Evolutionary conservation across 37 sponge, comb jelly and placozoan species (phyloP).

Genomic region (Haliclona indistincta): DNA sequence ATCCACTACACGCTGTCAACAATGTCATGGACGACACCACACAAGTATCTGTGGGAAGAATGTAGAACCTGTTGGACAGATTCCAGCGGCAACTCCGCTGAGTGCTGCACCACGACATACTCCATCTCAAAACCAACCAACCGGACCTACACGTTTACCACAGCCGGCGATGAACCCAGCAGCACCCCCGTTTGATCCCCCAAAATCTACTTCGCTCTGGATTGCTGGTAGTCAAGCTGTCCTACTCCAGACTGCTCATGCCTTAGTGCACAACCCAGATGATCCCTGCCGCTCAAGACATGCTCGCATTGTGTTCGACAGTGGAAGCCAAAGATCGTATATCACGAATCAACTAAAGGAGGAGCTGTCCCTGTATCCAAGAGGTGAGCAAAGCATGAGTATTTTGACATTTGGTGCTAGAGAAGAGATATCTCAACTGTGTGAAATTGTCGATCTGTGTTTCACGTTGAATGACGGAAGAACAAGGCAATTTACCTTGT

Average conservation of each 20-base stretch:
- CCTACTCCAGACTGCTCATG: constrained; percentile 8
- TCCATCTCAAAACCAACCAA: too few relatives aligned
- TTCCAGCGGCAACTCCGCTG: too few relatives aligned
- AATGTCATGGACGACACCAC: constrained; percentile 8
- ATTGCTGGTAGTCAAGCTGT: background rate
- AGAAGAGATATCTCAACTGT: background rate
- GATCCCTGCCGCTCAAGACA: background rate
- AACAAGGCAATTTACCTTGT: constrained; percentile 2
- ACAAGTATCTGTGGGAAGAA: constrained; percentile 6
- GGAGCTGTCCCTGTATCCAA: background rate
- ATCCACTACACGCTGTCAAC: constrained; percentile 3
- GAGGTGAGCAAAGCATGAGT: background rate
- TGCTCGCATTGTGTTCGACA: background rate
- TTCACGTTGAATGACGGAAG: background rate
- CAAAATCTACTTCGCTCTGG: background rate
- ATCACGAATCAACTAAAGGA: background rate
- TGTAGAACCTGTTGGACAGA: background rate
- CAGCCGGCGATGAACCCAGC: background rate
- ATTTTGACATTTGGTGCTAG: background rate
- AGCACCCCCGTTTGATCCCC: background rate
- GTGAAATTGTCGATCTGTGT: background rate
- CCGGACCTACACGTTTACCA: too few relatives aligned
- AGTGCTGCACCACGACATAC: background rate
- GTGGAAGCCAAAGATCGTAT: background rate
- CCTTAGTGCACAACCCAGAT: constrained; percentile 8